Conservation (phyloP, 1,140 invertebrate species). For the Aphis gossypii region DNA sequence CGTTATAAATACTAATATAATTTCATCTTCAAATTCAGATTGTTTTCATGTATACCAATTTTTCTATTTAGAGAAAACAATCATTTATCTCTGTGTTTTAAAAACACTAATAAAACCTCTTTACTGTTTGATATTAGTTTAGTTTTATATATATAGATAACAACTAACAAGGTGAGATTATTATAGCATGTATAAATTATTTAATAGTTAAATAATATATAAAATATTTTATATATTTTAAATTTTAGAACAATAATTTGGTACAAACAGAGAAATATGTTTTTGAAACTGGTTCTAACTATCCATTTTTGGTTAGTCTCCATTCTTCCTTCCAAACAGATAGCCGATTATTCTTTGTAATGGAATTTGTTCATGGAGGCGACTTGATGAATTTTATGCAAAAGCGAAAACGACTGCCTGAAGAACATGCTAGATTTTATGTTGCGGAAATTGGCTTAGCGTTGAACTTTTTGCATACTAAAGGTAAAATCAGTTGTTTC, state of each 20-base stretch:
- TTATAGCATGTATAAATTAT: no score
- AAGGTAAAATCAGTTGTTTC: constrained; percentile 70
- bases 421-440: constrained; percentile 92
- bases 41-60: no score
- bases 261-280: constrained; percentile 99
- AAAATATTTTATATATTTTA: not conserved
- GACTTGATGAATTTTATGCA: constrained; percentile 99
- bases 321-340: constrained; percentile 99
- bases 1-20: not conserved
- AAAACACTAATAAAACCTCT: no score
- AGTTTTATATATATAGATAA: no score
- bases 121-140: no score
- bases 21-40: no score
- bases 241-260: constrained; percentile 91
- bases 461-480: constrained; percentile 96
- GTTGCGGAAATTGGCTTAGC: constrained; percentile 98
- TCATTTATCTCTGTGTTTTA: no score
- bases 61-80: no score
- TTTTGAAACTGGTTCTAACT: constrained; percentile 99
- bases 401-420: constrained; percentile 88
- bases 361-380: constrained; percentile 98
- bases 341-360: constrained; percentile 96
- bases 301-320: constrained; percentile 97
- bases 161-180: no score
- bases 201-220: not conserved